Evolutionary conservation across 2,113 vertebrate species (phyloP), one percentile per base, ranked within the genome.

Genomic region (Calypte anna): DNA sequence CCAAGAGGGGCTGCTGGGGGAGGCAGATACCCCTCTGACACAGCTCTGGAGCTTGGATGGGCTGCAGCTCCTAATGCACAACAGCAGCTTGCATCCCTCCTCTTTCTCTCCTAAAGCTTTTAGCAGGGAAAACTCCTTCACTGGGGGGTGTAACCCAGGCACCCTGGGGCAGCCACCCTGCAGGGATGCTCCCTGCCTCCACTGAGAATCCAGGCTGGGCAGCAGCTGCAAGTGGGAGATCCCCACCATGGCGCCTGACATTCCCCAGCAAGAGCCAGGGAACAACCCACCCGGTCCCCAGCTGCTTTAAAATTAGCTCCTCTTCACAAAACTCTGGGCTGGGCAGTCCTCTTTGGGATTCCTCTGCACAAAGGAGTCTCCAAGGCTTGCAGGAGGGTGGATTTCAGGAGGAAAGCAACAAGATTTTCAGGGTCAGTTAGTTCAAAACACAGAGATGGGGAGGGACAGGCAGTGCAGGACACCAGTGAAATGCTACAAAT

Each of bases 211-310:
- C 20, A 2, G 62, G 31, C 75, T 82, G 57, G 61, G 63, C 28
- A 96, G 79, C 86, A 96, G 93, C 96, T 96, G 95, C 2, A 2
- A n/a, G 74, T 18, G 77, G 64, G 78, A 95, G 67, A 92, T 80
- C 76, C 89, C 78, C 66, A 18, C 50, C 72, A 53, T 7, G 2
- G 81, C 11, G 3, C 44, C 69, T 10, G 6, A 92, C 89, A 44
- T 72, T 94, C 91, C 94, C 74, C 85, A 91, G 86, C 95, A 95
- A 94, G 91, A 92, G 58, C 10, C 43, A 24, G 20, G 62, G 50
- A 90, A 38, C 6, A 48, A 67, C 14, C 46, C 30, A 24, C 46
- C 43, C 30, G 1, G 74, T 36, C 18, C 62, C 44, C 14, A 17
- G 75, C n/a, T 76, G 33, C 53, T 62, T 82, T 63, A 75, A 86